phyloP scores from a whole-genome alignment of 2,797 vertebrate species.

The Notolabrus celidotus region DNA sequence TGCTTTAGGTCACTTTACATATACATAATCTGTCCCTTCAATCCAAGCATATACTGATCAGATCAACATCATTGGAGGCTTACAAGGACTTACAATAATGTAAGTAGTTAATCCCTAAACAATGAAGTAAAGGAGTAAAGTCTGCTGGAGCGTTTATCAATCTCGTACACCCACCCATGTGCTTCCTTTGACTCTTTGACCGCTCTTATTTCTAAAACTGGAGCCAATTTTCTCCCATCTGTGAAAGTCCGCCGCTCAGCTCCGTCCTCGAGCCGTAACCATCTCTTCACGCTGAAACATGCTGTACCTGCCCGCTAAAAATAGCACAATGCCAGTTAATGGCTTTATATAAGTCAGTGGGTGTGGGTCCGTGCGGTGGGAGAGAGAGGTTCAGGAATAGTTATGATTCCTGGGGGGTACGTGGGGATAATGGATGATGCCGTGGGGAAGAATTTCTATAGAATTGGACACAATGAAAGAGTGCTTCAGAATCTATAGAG shows the following conservation, averaged over 20 bases:
- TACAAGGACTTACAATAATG: background rate
- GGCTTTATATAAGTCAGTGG: conserved; percentile 80
- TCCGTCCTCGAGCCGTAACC: conserved; percentile 42
- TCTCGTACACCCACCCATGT: background rate
- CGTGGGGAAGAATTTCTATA: conserved; percentile 1
- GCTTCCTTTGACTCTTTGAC: conserved; percentile 19
- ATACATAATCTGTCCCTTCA: conserved; percentile 12
- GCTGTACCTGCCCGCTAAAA: conserved; percentile 75
- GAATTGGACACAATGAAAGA: background rate
- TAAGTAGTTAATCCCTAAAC: conserved; percentile 3
- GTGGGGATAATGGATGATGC: conserved; percentile 24
- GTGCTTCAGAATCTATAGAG: background rate
- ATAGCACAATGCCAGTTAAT: conserved; percentile 75
- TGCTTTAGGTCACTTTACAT: conserved; percentile 2
- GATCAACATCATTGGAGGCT: background rate
- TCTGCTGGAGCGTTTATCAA: conserved; percentile 3
- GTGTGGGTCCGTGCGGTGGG: conserved; percentile 51
- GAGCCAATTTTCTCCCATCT: conserved; percentile 35
- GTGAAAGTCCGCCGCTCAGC: conserved; percentile 26
- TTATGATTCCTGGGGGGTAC: conserved; percentile 52
- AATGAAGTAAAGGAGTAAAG: background rate
- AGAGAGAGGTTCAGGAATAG: conserved; percentile 49
- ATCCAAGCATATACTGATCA: background rate
- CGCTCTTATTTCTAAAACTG: conserved; percentile 36
- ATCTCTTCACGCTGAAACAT: conserved; percentile 59